Base-by-base conservation (phyloP, 2,888 invertebrate genomes). In the Torymus aiolomorphi region DNA sequence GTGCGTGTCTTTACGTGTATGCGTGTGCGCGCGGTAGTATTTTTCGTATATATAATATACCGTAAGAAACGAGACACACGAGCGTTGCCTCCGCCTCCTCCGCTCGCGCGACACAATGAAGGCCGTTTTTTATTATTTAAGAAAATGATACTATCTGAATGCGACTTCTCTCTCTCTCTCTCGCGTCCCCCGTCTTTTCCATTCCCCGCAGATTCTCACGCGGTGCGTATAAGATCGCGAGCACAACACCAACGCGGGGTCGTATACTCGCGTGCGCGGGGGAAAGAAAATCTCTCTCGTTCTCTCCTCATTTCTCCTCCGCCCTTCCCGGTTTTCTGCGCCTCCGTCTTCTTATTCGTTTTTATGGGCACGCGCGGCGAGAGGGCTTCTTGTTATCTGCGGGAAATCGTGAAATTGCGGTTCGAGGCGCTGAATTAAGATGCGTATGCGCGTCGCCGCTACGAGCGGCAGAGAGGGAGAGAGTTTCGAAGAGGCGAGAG, bases 91-190 rank as follows among this genome's bases (percentile, higher is more conserved):
- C 5, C 31, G 31, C 3, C 31, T 31, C 31, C 31, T 5, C 31
- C 3, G 3, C 31, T 31, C 31, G 31, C 0, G 31, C 3, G n/a
- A 52, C 51, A 56, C 56, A 56, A 56, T 69, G 42, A 59, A 20
- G 42, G 71, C 14, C 12, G 56, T 56, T 70, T 70, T 42, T 70
- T 31, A 20, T 14, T 56, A 13, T 14, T 70, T 57, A 70, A 70
- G 59, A n/a, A 70, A 70, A 70, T 70, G 70, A 59, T 59, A 49
- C 59, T n/a, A 49, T 18, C 71, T 3, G 59, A 12, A 61, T 61
- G 59, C 18, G 8, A 14, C 42, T 42, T 42, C 42, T 24, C 13
- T 42, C 31, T 62, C n/a, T 16, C 31, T n/a, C n/a, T n/a, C n/a
- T n/a, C n/a, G n/a, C n/a, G n/a, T n/a, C n/a, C n/a, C n/a, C n/a